phyloP scores from a whole-genome alignment of 2,888 invertebrate genomes.

The Cephus pygmeus region DNA sequence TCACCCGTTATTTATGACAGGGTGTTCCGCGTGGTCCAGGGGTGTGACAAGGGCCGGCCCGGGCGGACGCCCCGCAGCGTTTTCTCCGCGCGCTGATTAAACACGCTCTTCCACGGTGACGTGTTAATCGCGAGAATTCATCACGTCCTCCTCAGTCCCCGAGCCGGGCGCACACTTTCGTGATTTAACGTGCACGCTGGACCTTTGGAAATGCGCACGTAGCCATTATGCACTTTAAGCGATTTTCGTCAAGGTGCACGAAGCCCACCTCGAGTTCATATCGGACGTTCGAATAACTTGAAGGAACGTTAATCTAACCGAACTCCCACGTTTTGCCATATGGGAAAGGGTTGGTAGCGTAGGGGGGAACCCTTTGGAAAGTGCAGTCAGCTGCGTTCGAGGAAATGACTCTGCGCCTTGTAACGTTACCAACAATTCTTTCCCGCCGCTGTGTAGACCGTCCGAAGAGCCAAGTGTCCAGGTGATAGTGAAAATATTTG shows the following conservation, averaged over 20 bases:
- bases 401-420: conserved; percentile 1
- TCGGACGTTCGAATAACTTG: neutral
- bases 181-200: neutral
- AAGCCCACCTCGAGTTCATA: neutral
- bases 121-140: conserved; percentile 59
- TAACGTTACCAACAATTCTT: neutral
- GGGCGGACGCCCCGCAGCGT: conserved; percentile 58
- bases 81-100: conserved; percentile 56
- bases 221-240: neutral
- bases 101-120: conserved; percentile 59
- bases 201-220: neutral
- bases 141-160: conserved; percentile 42
- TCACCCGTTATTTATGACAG: conserved; percentile 54
- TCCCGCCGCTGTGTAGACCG: neutral
- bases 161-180: conserved; percentile 13
- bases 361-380: neutral
- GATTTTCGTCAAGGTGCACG: neutral
- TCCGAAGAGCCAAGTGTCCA: neutral
- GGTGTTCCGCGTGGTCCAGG: conserved; percentile 42
- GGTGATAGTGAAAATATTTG: neutral
- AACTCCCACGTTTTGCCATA: neutral
- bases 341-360: neutral
- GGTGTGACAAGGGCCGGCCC: conserved; percentile 31
- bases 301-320: neutral
- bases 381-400: neutral